A percentile compares a stretch with the other conserved stretches of the same genome.
These are phyloP conservation scores for Stichopus horrens DNA, from an alignment of 53 echinoderm and acorn worm species.

Conservation along the genomic window DNA sequence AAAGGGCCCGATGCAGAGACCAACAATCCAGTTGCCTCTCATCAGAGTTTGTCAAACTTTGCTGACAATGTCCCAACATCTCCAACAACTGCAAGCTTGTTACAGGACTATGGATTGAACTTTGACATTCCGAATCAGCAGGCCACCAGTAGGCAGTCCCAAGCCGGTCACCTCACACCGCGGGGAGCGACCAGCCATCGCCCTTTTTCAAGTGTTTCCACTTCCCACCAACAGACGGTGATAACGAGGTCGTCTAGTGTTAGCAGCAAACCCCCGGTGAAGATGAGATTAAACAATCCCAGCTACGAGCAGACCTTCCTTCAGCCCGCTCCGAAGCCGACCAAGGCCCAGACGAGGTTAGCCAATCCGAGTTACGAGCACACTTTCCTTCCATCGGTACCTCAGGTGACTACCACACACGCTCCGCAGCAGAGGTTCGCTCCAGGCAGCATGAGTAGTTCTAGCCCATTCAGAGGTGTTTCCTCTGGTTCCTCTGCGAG, in stretches of 20 bases:
- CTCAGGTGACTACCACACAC: constrained; percentile 20
- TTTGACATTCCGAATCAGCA: background rate
- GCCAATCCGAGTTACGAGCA: constrained; percentile 36
- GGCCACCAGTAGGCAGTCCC: background rate
- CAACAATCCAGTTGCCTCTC: background rate
- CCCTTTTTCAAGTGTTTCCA: background rate
- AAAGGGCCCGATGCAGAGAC: background rate
- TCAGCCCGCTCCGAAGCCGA: background rate
- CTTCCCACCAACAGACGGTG: background rate
- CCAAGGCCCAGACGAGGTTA: background rate
- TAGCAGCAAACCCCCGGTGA: background rate
- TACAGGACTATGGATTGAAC: constrained; percentile 30
- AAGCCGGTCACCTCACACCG: background rate
- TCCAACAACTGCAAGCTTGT: constrained; percentile 3
- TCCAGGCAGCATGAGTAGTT: background rate
- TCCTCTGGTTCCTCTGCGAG: background rate
- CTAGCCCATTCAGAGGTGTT: constrained; percentile 5
- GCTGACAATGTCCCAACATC: background rate
- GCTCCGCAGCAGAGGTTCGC: background rate
- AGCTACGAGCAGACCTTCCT: constrained; percentile 30
- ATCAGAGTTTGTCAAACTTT: constrained; percentile 15
- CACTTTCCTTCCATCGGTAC: constrained; percentile 20
- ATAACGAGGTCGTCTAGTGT: background rate
- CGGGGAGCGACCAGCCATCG: background rate
- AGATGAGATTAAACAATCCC: constrained; percentile 5